These are phyloP conservation scores for Desoria tigrina DNA, from an alignment of 2,888 invertebrate genomes.

Conservation along the genomic window DNA sequence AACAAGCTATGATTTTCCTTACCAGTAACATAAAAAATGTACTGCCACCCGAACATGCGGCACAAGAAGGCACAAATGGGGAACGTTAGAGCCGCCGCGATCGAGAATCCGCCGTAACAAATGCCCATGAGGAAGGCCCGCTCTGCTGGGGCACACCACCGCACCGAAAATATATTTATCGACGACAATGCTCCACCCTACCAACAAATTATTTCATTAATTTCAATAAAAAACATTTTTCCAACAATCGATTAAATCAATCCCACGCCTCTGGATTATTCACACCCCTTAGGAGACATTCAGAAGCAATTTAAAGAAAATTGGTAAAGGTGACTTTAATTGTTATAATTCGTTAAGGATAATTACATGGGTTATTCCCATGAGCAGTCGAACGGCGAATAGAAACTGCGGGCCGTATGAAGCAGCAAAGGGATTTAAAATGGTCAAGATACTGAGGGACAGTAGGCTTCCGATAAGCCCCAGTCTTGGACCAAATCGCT, in stretches of 20 bases:
- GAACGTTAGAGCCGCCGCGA: constrained; percentile 60
- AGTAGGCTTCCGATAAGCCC: constrained; percentile 57
- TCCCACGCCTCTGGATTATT: too few relatives aligned
- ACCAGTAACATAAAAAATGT: constrained; percentile 65
- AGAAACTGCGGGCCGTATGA: constrained; percentile 57
- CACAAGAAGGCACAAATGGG: constrained; percentile 64
- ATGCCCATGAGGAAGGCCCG: constrained; percentile 58
- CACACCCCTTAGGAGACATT: too few relatives aligned
- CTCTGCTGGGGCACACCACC: constrained; percentile 59
- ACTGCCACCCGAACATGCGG: constrained; percentile 64
- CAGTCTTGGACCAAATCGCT: constrained; percentile 58
- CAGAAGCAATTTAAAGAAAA: background rate
- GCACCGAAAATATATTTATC: constrained; percentile 48
- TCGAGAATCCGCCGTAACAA: constrained; percentile 59
- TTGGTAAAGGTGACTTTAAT: too few relatives aligned
- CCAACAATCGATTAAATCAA: too few relatives aligned
- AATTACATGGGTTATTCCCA: constrained; percentile 60
- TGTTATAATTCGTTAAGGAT: background rate
- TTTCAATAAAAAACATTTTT: constrained; percentile 11
- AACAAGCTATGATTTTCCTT: constrained; percentile 37
- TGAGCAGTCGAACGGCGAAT: constrained; percentile 57
- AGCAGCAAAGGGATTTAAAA: constrained; percentile 60
- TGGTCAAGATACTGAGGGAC: constrained; percentile 57
- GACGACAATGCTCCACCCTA: constrained; percentile 52
- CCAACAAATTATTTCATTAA: background rate